Evolutionary conservation across 2,113 vertebrate genomes (phyloP).

Genomic region (Ageneiosus marmoratus): DNA sequence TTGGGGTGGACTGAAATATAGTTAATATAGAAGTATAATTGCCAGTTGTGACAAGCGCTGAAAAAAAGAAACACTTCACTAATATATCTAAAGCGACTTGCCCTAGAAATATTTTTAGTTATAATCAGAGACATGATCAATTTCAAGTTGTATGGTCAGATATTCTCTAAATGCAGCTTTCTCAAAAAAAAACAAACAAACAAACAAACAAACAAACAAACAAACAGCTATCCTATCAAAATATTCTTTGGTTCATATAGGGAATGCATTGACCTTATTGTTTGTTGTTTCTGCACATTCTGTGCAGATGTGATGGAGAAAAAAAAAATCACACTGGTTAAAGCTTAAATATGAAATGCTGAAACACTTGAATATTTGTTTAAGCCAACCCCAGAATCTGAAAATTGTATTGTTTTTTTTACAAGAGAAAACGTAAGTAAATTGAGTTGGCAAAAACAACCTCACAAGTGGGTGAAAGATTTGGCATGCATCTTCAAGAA

Average conservation of each 20-base stretch:
- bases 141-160: background rate
- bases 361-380: background rate
- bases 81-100: background rate
- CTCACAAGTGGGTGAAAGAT: background rate
- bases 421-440: background rate
- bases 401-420: background rate
- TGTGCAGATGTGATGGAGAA: background rate
- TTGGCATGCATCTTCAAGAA: background rate
- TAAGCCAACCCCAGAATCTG: background rate
- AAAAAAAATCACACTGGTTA: background rate
- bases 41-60: background rate
- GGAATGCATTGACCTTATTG: background rate
- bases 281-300: background rate
- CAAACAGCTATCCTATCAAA: too few relatives aligned
- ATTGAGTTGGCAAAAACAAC: conserved; percentile 19
- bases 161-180: background rate
- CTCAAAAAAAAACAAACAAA: background rate
- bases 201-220: too few relatives aligned
- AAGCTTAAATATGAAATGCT: background rate
- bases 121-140: background rate
- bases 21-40: background rate
- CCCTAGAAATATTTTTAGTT: background rate
- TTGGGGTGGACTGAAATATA: background rate
- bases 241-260: too few relatives aligned
- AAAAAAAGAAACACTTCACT: background rate